Conservation (phyloP, 2,113 vertebrate species). For the Triplophysa tibetana region DNA sequence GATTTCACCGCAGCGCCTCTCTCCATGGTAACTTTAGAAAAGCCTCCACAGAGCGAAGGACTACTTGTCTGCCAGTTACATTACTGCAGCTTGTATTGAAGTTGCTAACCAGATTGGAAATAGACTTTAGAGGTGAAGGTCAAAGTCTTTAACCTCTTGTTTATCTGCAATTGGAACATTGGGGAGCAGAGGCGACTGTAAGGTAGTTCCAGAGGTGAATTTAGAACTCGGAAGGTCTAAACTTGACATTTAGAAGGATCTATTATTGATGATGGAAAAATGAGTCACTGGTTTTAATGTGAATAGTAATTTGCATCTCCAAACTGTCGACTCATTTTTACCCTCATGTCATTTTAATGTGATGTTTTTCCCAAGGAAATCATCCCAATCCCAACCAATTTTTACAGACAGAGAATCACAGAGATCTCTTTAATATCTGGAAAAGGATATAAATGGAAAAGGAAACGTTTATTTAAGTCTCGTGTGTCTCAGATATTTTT, state of each 20-base stretch:
- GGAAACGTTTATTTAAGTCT: too few relatives aligned
- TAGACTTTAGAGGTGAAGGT: conserved; percentile 31
- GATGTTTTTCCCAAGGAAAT: too few relatives aligned
- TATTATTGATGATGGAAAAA: too few relatives aligned
- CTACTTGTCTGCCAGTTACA: conserved; percentile 22
- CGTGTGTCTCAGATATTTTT: too few relatives aligned
- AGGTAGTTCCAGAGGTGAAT: not conserved
- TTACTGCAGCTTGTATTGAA: conserved; percentile 24
- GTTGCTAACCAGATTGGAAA: conserved; percentile 32
- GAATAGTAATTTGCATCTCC: too few relatives aligned
- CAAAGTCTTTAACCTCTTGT: conserved; percentile 9
- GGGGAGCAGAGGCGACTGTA: not conserved
- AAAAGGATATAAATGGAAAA: too few relatives aligned
- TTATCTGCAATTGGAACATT: conserved; percentile 11
- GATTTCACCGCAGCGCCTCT: conserved; percentile 21
- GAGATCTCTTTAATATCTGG: too few relatives aligned
- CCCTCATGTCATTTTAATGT: too few relatives aligned
- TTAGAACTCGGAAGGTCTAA: not conserved
- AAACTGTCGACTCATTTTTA: too few relatives aligned
- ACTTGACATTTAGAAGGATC: not conserved
- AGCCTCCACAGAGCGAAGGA: conserved; percentile 13
- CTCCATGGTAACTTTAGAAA: conserved; percentile 45
- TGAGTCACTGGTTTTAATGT: too few relatives aligned
- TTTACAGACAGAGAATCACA: too few relatives aligned
- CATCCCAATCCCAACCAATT: too few relatives aligned